Evolutionary conservation across 2,888 invertebrate species (phyloP).

Genomic region (Campoletis raptor): DNA sequence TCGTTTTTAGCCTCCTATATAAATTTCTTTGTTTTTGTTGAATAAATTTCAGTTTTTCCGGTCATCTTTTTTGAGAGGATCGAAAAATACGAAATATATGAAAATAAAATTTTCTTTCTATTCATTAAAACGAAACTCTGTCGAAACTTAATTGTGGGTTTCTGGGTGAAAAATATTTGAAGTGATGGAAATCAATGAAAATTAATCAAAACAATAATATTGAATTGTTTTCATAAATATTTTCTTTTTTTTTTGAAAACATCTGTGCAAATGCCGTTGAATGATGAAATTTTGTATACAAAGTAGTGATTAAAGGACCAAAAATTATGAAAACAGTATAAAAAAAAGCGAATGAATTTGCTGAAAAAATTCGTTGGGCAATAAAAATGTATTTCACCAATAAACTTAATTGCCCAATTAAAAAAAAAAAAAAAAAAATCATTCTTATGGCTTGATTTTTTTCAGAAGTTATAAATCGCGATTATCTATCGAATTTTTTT

Average conservation of each 20-base stretch:
- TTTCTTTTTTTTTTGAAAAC: background rate
- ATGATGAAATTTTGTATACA: background rate
- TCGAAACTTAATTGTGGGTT: background rate
- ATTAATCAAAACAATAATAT: background rate
- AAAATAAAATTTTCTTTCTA: background rate
- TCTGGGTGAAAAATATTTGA: background rate
- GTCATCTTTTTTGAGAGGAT: background rate
- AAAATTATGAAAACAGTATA: background rate
- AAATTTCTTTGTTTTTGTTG: background rate
- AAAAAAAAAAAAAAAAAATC: conserved; percentile 9
- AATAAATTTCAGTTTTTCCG: too few species aligned
- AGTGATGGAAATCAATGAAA: background rate
- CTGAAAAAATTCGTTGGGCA: background rate
- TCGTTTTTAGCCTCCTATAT: background rate
- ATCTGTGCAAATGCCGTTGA: background rate
- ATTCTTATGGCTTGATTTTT: conserved; percentile 1
- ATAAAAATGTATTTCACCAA: conserved; percentile 15
- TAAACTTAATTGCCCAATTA: background rate
- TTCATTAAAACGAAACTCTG: background rate
- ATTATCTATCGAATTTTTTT: conserved; percentile 23
- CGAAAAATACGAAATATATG: background rate
- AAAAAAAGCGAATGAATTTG: conserved; percentile 6
- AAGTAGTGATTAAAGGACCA: background rate
- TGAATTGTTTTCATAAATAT: background rate
- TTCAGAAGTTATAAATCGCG: conserved; percentile 13